Percentiles rank a stretch among this genome's conserved stretches.
These are phyloP conservation scores for Cheilosia variabilis DNA, from an alignment of 2,888 invertebrate genomes.

Conservation along the genomic window DNA sequence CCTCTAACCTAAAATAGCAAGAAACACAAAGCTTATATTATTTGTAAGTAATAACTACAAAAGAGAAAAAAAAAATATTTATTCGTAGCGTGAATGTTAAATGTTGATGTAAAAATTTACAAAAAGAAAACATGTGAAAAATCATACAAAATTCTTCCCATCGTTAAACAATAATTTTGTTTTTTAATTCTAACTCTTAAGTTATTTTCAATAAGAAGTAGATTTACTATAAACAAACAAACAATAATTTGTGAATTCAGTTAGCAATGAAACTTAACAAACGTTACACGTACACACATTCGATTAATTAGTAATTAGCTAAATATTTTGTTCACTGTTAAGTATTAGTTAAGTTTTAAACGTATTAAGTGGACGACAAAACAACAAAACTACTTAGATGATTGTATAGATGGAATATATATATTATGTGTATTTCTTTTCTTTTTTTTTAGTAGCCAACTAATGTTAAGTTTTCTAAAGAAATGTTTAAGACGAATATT, in stretches of 20 bases:
- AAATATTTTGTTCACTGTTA: constrained; percentile 53
- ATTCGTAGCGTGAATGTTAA: constrained; percentile 66
- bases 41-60: constrained; percentile 43
- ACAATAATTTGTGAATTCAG: constrained; percentile 19
- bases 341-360: constrained; percentile 70
- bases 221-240: neutral
- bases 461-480: constrained; percentile 44
- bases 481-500: constrained; percentile 5
- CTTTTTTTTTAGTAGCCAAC: constrained; percentile 10
- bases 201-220: constrained; percentile 43
- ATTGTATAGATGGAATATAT: neutral
- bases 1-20: neutral
- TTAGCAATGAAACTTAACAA: constrained; percentile 66
- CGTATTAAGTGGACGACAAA: constrained; percentile 12
- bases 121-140: constrained; percentile 48
- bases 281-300: constrained; percentile 62
- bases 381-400: constrained; percentile 50
- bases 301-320: constrained; percentile 49
- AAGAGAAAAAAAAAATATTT: constrained; percentile 56
- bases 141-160: constrained; percentile 73
- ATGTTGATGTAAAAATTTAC: constrained; percentile 37
- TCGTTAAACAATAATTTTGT: constrained; percentile 69
- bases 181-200: constrained; percentile 56
- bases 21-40: constrained; percentile 38
- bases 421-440: constrained; percentile 6